A percentile compares a stretch with the other conserved stretches of the same genome.
Evolutionary conservation across 1,140 invertebrate species (phyloP).

Genomic region (Pachypeltis micranthus): DNA sequence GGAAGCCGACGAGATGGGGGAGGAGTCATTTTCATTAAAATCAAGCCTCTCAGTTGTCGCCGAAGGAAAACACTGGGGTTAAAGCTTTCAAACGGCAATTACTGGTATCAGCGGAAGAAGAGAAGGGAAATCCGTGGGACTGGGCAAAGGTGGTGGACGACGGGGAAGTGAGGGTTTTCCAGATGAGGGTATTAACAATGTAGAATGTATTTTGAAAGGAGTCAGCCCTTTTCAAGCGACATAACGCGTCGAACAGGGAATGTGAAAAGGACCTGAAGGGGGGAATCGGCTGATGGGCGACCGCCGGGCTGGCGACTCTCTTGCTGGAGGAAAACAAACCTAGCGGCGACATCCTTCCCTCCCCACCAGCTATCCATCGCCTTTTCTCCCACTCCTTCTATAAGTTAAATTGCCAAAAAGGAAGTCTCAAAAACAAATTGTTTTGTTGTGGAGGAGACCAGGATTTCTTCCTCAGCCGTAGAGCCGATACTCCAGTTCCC

Average conservation of each 20-base stretch:
- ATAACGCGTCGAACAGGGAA: not conserved
- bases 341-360: not conserved
- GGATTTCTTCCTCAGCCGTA: too few species aligned
- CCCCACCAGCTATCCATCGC: not conserved
- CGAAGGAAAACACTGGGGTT: too few species aligned
- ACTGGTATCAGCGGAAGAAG: not conserved
- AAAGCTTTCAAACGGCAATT: too few species aligned
- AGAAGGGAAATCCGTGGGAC: too few species aligned
- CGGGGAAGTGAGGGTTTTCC: not conserved
- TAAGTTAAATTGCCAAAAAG: conserved; percentile 22
- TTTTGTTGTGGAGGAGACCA: conserved; percentile 19
- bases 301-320: not conserved
- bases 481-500: not conserved
- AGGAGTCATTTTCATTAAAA: too few species aligned
- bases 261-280: too few species aligned
- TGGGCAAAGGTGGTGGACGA: too few species aligned
- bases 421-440: conserved; percentile 23
- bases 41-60: too few species aligned
- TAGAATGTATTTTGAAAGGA: not conserved
- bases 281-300: too few species aligned
- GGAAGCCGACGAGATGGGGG: too few species aligned
- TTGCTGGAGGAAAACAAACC: not conserved
- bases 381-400: conserved; percentile 6
- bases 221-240: not conserved
- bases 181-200: not conserved